phyloP scores from a whole-genome alignment of 2,888 invertebrate species.

The Eucera pruinosa region DNA sequence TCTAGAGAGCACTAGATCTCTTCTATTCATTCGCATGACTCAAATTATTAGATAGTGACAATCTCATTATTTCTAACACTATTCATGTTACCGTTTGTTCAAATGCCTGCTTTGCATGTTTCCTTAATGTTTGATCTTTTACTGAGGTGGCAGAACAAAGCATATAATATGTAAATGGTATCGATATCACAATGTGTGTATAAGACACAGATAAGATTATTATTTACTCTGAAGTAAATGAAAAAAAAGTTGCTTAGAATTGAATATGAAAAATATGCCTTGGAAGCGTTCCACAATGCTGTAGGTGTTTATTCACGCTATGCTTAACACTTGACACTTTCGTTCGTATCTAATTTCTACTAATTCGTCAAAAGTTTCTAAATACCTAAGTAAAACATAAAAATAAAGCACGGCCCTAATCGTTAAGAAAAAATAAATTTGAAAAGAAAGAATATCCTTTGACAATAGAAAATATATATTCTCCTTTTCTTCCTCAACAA shows the following conservation, averaged over 20 bases:
- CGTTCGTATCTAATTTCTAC: conserved; percentile 12
- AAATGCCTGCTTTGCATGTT: conserved; percentile 47
- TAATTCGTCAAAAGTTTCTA: not conserved
- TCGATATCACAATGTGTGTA: not conserved
- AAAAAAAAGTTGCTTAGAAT: too few species aligned
- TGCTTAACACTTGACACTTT: conserved; percentile 35
- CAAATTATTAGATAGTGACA: conserved; percentile 44
- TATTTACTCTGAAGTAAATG: not conserved
- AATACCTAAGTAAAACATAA: not conserved
- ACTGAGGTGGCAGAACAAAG: conserved; percentile 51
- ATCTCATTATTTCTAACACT: conserved; percentile 37
- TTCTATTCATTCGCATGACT: conserved; percentile 60
- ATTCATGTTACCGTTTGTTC: conserved; percentile 42
- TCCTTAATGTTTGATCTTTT: conserved; percentile 38
- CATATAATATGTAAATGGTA: not conserved
- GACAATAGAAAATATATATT: not conserved
- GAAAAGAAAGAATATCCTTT: not conserved
- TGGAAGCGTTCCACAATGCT: conserved; percentile 34
- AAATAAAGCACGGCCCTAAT: not conserved
- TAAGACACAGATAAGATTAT: not conserved
- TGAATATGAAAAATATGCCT: not conserved
- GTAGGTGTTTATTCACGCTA: conserved; percentile 45
- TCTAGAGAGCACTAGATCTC: conserved; percentile 50
- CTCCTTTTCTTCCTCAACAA: not conserved
- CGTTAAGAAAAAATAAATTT: not conserved